Percentiles rank a stretch among this genome's conserved stretches.
Conservation (phyloP, 2,113 vertebrate species). For the Paradisaea rubra region DNA sequence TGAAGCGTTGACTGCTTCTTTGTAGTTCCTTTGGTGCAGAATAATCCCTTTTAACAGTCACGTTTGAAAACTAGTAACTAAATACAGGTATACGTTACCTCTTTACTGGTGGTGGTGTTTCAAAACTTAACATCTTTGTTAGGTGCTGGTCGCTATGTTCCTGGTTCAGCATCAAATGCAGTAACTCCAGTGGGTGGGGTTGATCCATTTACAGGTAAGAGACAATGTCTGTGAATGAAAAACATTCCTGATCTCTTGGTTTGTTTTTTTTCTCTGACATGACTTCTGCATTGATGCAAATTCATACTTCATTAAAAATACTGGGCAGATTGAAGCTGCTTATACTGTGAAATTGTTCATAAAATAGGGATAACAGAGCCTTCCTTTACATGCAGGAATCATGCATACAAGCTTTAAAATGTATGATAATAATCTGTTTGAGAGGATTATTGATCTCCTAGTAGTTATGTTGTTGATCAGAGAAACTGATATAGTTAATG, state of each 20-base stretch:
- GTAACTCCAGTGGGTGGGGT: conserved; percentile 51
- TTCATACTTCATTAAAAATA: not conserved
- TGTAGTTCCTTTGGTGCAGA: not conserved
- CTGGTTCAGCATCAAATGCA: conserved; percentile 69
- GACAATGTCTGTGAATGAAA: not conserved
- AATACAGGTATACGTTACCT: not conserved
- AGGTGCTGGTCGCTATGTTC: conserved; percentile 93
- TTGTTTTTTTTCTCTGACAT: not conserved
- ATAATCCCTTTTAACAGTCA: not conserved
- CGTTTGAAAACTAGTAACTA: not conserved
- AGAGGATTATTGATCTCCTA: not conserved
- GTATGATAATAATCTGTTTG: not conserved
- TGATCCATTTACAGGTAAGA: conserved; percentile 87
- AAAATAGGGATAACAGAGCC: not conserved
- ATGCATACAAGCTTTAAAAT: not conserved
- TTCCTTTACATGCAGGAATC: not conserved
- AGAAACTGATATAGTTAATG: not conserved
- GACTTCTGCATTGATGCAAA: not conserved
- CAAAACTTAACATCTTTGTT: not conserved
- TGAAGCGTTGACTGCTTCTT: not conserved
- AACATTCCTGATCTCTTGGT: not conserved
- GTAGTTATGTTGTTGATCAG: not conserved
- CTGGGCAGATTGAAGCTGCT: not conserved
- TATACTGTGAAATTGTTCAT: not conserved
- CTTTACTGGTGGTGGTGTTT: not conserved